These are phyloP conservation scores for Asbolus verrucosus DNA, from an alignment of 1,140 invertebrate genomes.

Conservation along the genomic window DNA sequence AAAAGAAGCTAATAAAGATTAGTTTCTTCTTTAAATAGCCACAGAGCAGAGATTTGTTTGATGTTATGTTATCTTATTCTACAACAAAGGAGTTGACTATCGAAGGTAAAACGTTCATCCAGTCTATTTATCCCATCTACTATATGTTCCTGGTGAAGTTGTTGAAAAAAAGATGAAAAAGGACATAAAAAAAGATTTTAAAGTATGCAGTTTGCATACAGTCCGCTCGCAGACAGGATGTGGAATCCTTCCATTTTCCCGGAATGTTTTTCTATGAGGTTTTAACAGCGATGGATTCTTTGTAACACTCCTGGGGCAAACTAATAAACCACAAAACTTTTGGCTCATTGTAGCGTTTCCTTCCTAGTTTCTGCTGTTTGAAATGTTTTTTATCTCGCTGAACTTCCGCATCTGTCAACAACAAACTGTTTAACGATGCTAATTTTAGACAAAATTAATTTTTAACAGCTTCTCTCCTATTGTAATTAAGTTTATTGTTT, in stretches of 20 bases:
- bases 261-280: background rate
- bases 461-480: slow-evolving; percentile 3
- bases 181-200: too few species aligned
- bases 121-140: too few species aligned
- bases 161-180: too few species aligned
- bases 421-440: slow-evolving; percentile 11
- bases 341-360: slow-evolving; percentile 10
- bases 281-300: slow-evolving; percentile 3
- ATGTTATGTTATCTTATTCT: too few species aligned
- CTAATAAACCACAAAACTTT: slow-evolving; percentile 6
- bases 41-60: too few species aligned
- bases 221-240: too few species aligned
- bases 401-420: slow-evolving; percentile 23
- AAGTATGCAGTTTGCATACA: too few species aligned
- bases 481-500: slow-evolving; percentile 8
- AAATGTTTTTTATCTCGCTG: background rate
- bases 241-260: background rate
- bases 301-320: slow-evolving; percentile 4
- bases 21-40: too few species aligned
- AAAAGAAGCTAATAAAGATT: too few species aligned
- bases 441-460: slow-evolving; percentile 21
- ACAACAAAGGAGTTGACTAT: too few species aligned
- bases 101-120: too few species aligned
- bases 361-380: slow-evolving; percentile 15
- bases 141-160: too few species aligned